phyloP scores from a whole-genome alignment of 2,113 vertebrate genomes.

The Hylia prasina region DNA sequence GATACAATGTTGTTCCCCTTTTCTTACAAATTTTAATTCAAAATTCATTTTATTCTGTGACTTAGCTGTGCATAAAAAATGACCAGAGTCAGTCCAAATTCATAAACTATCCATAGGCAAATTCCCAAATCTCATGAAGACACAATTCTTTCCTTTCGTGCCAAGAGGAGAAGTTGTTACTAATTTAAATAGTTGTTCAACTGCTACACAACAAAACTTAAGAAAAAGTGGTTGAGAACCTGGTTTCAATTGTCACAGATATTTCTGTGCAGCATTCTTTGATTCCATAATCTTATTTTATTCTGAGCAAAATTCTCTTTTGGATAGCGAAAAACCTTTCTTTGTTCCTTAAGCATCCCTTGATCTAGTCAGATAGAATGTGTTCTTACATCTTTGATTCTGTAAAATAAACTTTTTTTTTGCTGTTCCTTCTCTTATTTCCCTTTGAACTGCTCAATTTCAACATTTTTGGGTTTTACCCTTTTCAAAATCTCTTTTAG shows the following conservation, averaged over 20 bases:
- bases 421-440: not conserved
- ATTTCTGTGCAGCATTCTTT: slow-evolving; percentile 8
- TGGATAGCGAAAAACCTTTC: not conserved
- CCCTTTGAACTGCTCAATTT: slow-evolving; percentile 23
- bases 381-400: slow-evolving; percentile 1
- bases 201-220: not conserved
- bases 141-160: not conserved
- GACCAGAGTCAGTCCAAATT: not conserved
- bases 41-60: not conserved
- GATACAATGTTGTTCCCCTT: not conserved
- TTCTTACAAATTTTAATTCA: not conserved
- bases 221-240: not conserved
- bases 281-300: slow-evolving; percentile 50
- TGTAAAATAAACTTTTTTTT: not conserved
- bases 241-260: slow-evolving; percentile 39
- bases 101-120: not conserved
- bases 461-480: slow-evolving; percentile 20
- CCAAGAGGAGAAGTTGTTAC: slow-evolving; percentile 18
- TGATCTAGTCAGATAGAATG: slow-evolving; percentile 15
- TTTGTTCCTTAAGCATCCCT: slow-evolving; percentile 41
- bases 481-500: slow-evolving; percentile 29
- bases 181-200: slow-evolving; percentile 16
- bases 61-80: not conserved
- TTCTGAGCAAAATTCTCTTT: slow-evolving; percentile 21
- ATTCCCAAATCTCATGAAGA: slow-evolving; percentile 5